Conservation (phyloP, 92 coral and sea anemone genomes). For the Heteractis magnifica region DNA sequence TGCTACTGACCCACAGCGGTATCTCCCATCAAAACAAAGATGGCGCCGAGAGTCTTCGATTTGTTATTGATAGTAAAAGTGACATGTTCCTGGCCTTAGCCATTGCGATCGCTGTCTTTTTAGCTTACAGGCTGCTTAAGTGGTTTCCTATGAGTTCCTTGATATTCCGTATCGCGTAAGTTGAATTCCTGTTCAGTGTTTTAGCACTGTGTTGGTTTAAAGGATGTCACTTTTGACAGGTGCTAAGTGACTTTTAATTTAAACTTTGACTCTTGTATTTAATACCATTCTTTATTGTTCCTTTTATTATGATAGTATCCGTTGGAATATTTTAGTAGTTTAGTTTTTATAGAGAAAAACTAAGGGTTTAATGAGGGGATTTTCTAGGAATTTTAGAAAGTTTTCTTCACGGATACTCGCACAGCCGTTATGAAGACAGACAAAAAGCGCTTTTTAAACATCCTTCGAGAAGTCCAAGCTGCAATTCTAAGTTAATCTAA, state of each 20-base stretch:
- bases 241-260: not conserved
- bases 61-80: not conserved
- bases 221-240: not conserved
- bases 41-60: conserved; percentile 1
- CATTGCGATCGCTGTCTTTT: conserved; percentile 39
- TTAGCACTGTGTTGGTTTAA: not conserved
- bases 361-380: too few relatives aligned
- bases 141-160: conserved; percentile 51
- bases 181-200: not conserved
- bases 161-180: conserved; percentile 64
- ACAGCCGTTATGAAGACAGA: too few relatives aligned
- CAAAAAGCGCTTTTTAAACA: too few relatives aligned
- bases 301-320: too few relatives aligned
- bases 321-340: too few relatives aligned
- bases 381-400: too few relatives aligned
- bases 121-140: conserved; percentile 30
- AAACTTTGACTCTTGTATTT: not conserved
- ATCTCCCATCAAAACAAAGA: conserved; percentile 10
- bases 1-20: conserved; percentile 6
- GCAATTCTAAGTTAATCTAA: too few relatives aligned
- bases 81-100: conserved; percentile 46
- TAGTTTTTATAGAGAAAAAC: too few relatives aligned
- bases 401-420: too few relatives aligned
- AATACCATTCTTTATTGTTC: too few relatives aligned
- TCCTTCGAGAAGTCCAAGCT: too few relatives aligned